Percentiles rank a stretch among this genome's conserved stretches.
Evolutionary conservation across 1,140 invertebrate genomes (phyloP).

Genomic region (Drosophila nasuta): DNA sequence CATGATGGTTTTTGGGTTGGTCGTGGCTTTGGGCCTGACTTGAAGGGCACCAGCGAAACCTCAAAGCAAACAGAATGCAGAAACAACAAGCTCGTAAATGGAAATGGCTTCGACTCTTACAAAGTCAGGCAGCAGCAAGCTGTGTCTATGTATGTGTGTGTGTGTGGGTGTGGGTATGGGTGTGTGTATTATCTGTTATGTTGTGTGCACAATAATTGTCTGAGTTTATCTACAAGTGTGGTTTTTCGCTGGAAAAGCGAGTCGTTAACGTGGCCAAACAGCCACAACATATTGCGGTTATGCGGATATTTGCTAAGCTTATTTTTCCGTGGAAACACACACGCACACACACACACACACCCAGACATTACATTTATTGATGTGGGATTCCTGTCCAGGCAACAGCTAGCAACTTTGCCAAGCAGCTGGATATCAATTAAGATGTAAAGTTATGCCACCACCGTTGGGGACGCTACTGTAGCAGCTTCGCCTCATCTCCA

Average conservation of each 20-base stretch:
- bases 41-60: not conserved
- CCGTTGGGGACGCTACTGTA: not conserved
- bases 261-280: slow-evolving; percentile 27
- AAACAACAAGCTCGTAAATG: slow-evolving; percentile 14
- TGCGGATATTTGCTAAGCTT: slow-evolving; percentile 24
- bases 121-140: not conserved
- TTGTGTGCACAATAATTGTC: slow-evolving; percentile 16
- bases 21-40: slow-evolving; percentile 1
- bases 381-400: not conserved
- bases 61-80: slow-evolving; percentile 23
- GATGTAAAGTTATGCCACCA: slow-evolving; percentile 42
- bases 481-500: not conserved
- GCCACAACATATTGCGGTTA: slow-evolving; percentile 33
- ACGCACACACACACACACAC: not conserved
- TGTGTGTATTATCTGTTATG: slow-evolving; percentile 5
- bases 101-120: not conserved
- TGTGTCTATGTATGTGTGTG: not conserved
- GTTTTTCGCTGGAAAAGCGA: slow-evolving; percentile 23
- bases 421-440: slow-evolving; percentile 50
- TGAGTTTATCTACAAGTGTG: slow-evolving; percentile 24
- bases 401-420: slow-evolving; percentile 6
- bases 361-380: slow-evolving; percentile 11
- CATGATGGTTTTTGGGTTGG: not conserved
- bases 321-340: slow-evolving; percentile 13
- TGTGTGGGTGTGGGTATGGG: not conserved